phyloP scores from a whole-genome alignment of 2,888 invertebrate genomes.

The Augochlorella aurata region DNA sequence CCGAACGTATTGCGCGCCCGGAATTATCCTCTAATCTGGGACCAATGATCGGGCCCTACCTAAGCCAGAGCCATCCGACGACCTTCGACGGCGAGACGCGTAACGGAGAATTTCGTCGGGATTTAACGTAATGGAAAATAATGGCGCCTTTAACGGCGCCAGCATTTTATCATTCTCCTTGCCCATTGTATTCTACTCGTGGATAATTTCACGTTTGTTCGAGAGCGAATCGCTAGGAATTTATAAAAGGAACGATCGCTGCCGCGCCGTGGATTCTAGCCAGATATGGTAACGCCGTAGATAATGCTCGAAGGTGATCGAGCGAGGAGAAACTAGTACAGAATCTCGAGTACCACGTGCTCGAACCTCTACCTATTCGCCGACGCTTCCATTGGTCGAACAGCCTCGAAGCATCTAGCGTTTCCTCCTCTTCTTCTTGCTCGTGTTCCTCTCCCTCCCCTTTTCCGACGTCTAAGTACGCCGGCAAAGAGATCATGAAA shows the following conservation, averaged over 20 bases:
- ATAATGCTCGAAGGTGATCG: slow-evolving; percentile 63
- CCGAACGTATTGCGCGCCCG: slow-evolving; percentile 30
- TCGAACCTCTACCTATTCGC: slow-evolving; percentile 35
- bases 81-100: slow-evolving; percentile 12
- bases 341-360: slow-evolving; percentile 27
- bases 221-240: background rate
- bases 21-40: slow-evolving; percentile 38
- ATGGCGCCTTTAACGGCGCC: too few species aligned
- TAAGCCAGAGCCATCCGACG: background rate
- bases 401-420: slow-evolving; percentile 32
- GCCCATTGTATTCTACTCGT: too few species aligned
- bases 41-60: slow-evolving; percentile 20
- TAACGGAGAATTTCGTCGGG: slow-evolving; percentile 16
- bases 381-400: slow-evolving; percentile 48
- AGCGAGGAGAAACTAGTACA: slow-evolving; percentile 39
- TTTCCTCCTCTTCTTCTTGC: slow-evolving; percentile 25
- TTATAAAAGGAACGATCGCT: slow-evolving; percentile 6
- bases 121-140: too few species aligned
- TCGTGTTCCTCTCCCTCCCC: slow-evolving; percentile 23
- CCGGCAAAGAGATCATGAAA: slow-evolving; percentile 56
- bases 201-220: too few species aligned
- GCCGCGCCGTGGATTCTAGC: slow-evolving; percentile 26
- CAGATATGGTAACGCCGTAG: slow-evolving; percentile 42
- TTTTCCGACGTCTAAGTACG: slow-evolving; percentile 38
- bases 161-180: too few species aligned